Conservation (phyloP, 2,797 vertebrate species). For the Amniataba percoides region DNA sequence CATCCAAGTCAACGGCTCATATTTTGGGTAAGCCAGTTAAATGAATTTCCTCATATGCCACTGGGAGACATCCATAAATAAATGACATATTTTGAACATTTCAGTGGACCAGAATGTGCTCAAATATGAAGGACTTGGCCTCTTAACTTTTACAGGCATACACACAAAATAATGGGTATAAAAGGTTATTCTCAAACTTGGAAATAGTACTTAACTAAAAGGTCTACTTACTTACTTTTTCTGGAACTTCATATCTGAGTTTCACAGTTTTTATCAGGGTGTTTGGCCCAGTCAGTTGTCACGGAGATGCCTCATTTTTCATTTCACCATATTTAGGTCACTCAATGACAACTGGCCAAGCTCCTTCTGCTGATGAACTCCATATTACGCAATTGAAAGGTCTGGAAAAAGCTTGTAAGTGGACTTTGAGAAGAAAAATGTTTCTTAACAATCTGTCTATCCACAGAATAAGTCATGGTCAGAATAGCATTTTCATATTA, state of each 20-base stretch:
- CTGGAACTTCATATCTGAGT: too few relatives aligned
- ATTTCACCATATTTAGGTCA: neutral
- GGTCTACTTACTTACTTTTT: neutral
- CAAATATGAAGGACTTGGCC: neutral
- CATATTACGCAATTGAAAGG: neutral
- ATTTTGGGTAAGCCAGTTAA: constrained; percentile 3
- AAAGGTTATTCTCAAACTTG: neutral
- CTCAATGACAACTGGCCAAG: neutral
- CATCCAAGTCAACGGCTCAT: constrained; percentile 22
- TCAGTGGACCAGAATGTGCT: neutral
- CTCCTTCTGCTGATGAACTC: neutral
- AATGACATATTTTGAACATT: neutral
- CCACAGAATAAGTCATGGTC: neutral
- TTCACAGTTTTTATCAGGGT: neutral
- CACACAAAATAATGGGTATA: neutral
- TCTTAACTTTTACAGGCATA: neutral
- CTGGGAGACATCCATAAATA: neutral
- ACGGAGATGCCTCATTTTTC: neutral
- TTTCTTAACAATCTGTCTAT: too few relatives aligned
- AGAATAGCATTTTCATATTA: too few relatives aligned
- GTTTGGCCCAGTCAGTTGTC: neutral
- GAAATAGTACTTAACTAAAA: neutral
- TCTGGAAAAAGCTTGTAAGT: neutral
- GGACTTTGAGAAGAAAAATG: too few relatives aligned
- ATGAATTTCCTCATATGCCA: constrained; percentile 6